Conservation (phyloP, 2,888 invertebrate species). For the Mayetiola destructor region DNA sequence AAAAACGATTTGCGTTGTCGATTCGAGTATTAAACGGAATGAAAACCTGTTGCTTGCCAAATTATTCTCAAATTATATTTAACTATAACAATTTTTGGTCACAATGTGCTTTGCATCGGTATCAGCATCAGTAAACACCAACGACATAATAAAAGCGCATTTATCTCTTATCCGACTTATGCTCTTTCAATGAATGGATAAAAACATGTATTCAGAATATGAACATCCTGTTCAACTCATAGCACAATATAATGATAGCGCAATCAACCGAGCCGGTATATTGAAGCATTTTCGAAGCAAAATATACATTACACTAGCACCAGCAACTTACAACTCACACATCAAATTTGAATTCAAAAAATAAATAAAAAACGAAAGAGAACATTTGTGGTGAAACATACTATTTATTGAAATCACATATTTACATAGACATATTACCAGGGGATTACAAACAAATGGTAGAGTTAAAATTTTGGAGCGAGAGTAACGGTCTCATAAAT, state of each 20-base stretch:
- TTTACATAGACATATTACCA: constrained; percentile 1
- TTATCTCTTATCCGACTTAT: constrained; percentile 2
- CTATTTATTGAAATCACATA: background rate
- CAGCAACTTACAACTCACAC: background rate
- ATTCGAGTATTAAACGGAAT: background rate
- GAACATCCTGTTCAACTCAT: background rate
- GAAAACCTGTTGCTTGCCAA: background rate
- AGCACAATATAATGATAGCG: background rate
- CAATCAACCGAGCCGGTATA: background rate
- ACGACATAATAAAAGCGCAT: too few species aligned
- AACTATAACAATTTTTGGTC: too few species aligned
- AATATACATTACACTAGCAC: background rate
- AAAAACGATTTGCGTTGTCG: too few species aligned
- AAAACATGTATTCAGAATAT: too few species aligned
- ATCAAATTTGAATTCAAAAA: background rate
- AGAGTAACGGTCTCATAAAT: too few species aligned
- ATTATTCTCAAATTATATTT: background rate
- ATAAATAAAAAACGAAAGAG: background rate
- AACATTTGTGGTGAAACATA: too few species aligned
- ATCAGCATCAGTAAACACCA: too few species aligned
- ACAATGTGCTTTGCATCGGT: too few species aligned
- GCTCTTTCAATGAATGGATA: too few species aligned
- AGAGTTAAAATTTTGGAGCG: too few species aligned
- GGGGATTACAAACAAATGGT: constrained; percentile 5
- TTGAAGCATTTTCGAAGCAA: too few species aligned